Evolutionary conservation across 2,888 invertebrate species (phyloP).

Genomic region (Spisula solida): DNA sequence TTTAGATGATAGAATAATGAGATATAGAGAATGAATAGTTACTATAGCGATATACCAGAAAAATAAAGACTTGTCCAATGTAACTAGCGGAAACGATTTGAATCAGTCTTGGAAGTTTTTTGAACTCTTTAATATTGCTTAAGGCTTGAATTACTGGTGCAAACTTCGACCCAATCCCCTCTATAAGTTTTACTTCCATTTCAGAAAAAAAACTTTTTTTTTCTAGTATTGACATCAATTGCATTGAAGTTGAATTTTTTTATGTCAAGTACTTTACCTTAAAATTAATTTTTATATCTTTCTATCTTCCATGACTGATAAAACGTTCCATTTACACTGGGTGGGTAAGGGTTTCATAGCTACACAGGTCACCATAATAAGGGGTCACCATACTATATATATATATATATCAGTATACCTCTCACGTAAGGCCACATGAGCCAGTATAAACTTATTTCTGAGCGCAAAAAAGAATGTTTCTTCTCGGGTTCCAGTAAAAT

Average conservation of each 20-base stretch:
- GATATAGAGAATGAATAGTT: too few species aligned
- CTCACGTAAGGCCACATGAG: slow-evolving; percentile 84
- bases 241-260: too few species aligned
- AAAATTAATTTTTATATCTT: too few species aligned
- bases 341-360: not conserved
- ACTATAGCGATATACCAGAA: not conserved
- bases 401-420: slow-evolving; percentile 75
- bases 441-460: slow-evolving; percentile 83
- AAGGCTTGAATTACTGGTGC: too few species aligned
- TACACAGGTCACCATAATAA: too few species aligned
- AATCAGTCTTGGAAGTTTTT: not conserved
- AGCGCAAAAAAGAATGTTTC: slow-evolving; percentile 87
- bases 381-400: slow-evolving; percentile 12
- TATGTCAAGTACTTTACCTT: too few species aligned
- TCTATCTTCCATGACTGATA: not conserved
- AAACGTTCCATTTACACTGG: not conserved
- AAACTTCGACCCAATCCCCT: too few species aligned
- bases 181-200: too few species aligned
- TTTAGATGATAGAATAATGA: too few species aligned
- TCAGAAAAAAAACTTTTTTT: too few species aligned
- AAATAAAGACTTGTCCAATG: slow-evolving; percentile 14
- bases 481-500: slow-evolving; percentile 86
- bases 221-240: too few species aligned
- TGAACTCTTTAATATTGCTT: not conserved
- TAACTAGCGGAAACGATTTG: not conserved